Conservation (phyloP, 2,888 invertebrate species). For the Drosophila longiperda region DNA sequence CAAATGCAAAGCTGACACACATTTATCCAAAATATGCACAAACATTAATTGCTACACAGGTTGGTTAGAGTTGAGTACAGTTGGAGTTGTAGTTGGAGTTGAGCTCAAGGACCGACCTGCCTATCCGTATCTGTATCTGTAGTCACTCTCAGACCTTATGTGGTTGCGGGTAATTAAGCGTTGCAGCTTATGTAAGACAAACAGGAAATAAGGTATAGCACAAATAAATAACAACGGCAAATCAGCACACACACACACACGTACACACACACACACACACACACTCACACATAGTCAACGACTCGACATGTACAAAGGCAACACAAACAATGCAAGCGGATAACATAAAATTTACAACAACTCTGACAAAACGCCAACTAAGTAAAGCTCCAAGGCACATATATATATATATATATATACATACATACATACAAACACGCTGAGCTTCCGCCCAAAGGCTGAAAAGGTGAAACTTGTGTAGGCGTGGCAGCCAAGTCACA, state of each 20-base stretch:
- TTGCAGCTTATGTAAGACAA: slow-evolving; percentile 78
- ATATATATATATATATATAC: slow-evolving; percentile 1
- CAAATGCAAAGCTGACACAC: slow-evolving; percentile 19
- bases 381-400: slow-evolving; percentile 57
- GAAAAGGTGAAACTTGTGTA: slow-evolving; percentile 57
- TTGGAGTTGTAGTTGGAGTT: too few relatives aligned
- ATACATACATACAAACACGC: slow-evolving; percentile 9
- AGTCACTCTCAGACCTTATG: slow-evolving; percentile 19
- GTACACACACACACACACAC: slow-evolving; percentile 27
- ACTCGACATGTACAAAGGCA: slow-evolving; percentile 67
- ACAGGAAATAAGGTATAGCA: slow-evolving; percentile 77
- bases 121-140: neutral
- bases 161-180: slow-evolving; percentile 73
- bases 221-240: slow-evolving; percentile 73
- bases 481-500: slow-evolving; percentile 59
- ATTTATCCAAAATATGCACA: slow-evolving; percentile 27
- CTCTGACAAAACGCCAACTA: slow-evolving; percentile 53
- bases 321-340: slow-evolving; percentile 77
- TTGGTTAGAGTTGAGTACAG: neutral
- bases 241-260: slow-evolving; percentile 43
- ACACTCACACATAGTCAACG: slow-evolving; percentile 12
- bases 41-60: neutral
- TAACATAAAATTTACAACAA: slow-evolving; percentile 79
- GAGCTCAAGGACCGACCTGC: neutral
- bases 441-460: slow-evolving; percentile 60